Base-by-base conservation (phyloP, 2,797 vertebrate genomes). In the Falco concolor region DNA sequence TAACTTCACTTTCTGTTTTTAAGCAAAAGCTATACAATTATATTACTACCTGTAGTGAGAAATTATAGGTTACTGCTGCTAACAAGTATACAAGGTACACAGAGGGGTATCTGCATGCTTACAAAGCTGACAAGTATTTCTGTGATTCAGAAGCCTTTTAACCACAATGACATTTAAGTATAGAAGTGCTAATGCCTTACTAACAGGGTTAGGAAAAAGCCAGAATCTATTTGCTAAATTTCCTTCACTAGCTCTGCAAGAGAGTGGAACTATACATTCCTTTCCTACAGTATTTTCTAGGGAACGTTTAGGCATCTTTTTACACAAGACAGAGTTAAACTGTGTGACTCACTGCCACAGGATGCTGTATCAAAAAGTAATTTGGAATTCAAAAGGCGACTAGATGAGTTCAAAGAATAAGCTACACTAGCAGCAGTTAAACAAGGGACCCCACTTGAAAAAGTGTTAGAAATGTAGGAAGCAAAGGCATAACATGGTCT, bases 1-100 rank as follows among this genome's bases (percentile, higher is more conserved):
- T 91, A 97, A 93, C 87, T 89, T 83, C 63, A 47, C 42, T 60
- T 90, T 83, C 70, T 78, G 89, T 57, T 94, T 93, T 96, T 95
- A 61, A 89, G 68, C 47, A 81, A 95, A 97, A 89, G 75, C 22
- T 85, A 86, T 42, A 88, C 54, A 89, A 97, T 93, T 90, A 95
- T 19, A 60, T 78, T 90, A 77, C 91, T 92, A 86, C 94, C 89
- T 13, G 30, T 68, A 93, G 94, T 34, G 91, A 95, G 84, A 95
- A 96, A 91, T 92, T 91, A 74, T 18, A 91, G 84, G 76, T 89
- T 88, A 59, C 52, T 91, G 80, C 79, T 84, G 69, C 80, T 92
- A 73, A 84, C 53, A 78, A 91, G 87, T 32, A 69, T 16, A 25
- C 5, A 50, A 20, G 50, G 82, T 73, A 77, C 93, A 79, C 78